These are phyloP conservation scores for Canis aureus DNA, from an alignment of 2,113 vertebrate genomes.

Conservation along the genomic window DNA sequence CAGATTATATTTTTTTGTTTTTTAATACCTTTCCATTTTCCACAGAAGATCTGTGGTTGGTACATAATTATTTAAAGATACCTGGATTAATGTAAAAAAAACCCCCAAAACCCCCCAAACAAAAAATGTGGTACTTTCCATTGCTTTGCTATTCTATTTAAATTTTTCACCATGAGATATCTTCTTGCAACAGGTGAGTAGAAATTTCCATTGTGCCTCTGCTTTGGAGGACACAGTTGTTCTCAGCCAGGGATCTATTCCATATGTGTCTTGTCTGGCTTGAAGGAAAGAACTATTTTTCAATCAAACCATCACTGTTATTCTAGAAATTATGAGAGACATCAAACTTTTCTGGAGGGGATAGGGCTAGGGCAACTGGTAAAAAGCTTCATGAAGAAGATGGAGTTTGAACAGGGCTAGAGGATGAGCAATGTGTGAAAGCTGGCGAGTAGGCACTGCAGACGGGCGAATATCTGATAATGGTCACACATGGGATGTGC, in stretches of 20 bases:
- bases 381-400: not conserved
- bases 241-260: not conserved
- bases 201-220: not conserved
- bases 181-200: not conserved
- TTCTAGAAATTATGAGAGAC: slow-evolving; percentile 10
- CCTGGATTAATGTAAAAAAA: not conserved
- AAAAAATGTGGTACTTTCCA: not conserved
- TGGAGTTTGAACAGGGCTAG: not conserved
- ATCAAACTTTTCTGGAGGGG: not conserved
- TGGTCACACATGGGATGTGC: not conserved
- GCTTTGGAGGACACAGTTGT: not conserved
- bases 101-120: not conserved
- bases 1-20: slow-evolving; percentile 10
- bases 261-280: not conserved
- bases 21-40: slow-evolving; percentile 44
- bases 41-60: slow-evolving; percentile 32
- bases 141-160: not conserved
- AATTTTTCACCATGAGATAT: not conserved
- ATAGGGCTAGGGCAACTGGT: not conserved
- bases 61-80: slow-evolving; percentile 5
- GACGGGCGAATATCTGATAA: not conserved
- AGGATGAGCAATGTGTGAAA: not conserved
- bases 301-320: not conserved
- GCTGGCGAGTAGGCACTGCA: not conserved
- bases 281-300: not conserved